A percentile compares a stretch with the other conserved stretches of the same genome.
Evolutionary conservation across 2,113 vertebrate species (phyloP).

Genomic region (Ceratotherium simum): DNA sequence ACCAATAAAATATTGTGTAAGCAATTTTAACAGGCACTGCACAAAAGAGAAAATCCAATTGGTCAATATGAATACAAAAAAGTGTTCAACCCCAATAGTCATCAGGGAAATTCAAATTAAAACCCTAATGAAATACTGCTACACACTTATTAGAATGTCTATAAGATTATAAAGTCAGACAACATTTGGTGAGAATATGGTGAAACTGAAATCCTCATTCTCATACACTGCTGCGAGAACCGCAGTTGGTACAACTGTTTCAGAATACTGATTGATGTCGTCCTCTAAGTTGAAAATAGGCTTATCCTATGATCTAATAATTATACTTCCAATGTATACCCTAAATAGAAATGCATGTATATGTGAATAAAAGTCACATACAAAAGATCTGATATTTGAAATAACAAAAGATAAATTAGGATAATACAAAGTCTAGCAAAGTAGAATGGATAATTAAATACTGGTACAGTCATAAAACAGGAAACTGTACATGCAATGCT

Average conservation of each 20-base stretch:
- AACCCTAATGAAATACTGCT: not conserved
- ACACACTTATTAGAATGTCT: not conserved
- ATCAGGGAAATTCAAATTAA: not conserved
- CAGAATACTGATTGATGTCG: not conserved
- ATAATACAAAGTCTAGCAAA: not conserved
- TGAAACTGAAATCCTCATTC: not conserved
- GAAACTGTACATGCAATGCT: not conserved
- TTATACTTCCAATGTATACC: not conserved
- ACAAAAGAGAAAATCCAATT: not conserved
- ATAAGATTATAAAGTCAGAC: not conserved
- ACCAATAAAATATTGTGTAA: not conserved
- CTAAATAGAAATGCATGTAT: not conserved
- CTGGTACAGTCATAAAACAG: not conserved
- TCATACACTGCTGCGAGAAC: not conserved
- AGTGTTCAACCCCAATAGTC: not conserved
- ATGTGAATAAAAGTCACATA: not conserved
- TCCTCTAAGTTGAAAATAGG: not conserved
- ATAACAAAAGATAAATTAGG: not conserved
- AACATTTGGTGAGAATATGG: not conserved
- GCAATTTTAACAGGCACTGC: not conserved
- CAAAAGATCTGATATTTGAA: not conserved
- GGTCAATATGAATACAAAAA: not conserved
- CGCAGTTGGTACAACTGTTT: not conserved
- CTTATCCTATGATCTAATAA: not conserved
- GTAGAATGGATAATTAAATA: not conserved